Base-by-base conservation (phyloP, 2,888 invertebrate species). In the Epinotia bilunana region DNA sequence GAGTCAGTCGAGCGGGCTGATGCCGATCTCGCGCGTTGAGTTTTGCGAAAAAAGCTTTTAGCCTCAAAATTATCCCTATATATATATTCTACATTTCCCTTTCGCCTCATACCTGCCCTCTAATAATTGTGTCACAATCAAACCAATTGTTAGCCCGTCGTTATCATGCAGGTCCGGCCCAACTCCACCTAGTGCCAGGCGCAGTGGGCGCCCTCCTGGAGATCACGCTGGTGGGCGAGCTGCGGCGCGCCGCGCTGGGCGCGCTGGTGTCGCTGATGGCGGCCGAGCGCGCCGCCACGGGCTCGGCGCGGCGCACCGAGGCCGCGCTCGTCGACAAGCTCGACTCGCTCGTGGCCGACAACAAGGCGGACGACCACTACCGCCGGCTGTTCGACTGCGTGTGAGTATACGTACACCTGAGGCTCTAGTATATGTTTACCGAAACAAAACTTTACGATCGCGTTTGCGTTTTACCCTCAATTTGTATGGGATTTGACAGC, bases 191-290 rank as follows among this genome's bases (percentile, higher is more conserved):
- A 82, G 97, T 99, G 79, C 98, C 98, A 0, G 97, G 97, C 0
- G 98, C 99, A 95, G 98, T 99, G 9, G 98, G 98, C 0, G 98
- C 98, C 0, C 97, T 99, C 82, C 94, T 99, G 60, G 98, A 99
- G 91, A 98, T 99, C 5, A 99, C 99, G 0, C 93, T 99, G 49
- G 98, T 99, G 6, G 97, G 97, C 0, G 98, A 98, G 84, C 95
- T 99, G 9, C 95, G 99, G 0, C 97, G 98, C 80, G 98, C 98
- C 0, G 99, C 98, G 0, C 91, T 99, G 13, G 98, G 98, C 9
- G 98, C 99, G 62, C 97, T 99, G 82, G 99, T 98, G 83, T 98
- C 99, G 81, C 97, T 99, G 95, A 99, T 99, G 97, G 98, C 98
- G 80, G 98, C 98, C 82, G 99, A 99, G 85, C 96, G 97, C 77